These are phyloP conservation scores for Ditylenchus dipsaci DNA, from an alignment of 1,140 invertebrate species.

Conservation along the genomic window DNA sequence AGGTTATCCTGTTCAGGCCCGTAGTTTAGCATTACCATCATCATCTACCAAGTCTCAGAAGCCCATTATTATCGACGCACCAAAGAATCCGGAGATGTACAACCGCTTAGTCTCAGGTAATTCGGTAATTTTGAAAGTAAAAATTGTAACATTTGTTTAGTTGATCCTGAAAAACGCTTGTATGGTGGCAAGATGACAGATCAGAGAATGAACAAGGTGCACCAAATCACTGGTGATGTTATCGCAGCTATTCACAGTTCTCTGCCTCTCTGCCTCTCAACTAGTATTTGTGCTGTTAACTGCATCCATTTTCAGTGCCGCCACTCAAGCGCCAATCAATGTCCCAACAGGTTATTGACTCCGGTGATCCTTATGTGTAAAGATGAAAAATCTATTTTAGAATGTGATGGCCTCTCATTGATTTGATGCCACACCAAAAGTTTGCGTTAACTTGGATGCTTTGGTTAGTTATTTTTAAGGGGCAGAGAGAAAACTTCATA, in stretches of 20 bases:
- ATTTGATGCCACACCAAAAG: slow-evolving; percentile 78
- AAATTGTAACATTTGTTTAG: not conserved
- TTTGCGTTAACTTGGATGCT: slow-evolving; percentile 79
- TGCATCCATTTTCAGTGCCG: slow-evolving; percentile 38
- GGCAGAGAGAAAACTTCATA: too few species aligned
- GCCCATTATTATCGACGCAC: not conserved
- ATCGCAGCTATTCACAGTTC: slow-evolving; percentile 37
- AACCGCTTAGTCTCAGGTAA: slow-evolving; percentile 1
- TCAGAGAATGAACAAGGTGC: slow-evolving; percentile 23
- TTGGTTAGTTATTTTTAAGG: slow-evolving; percentile 63
- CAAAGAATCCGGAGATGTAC: not conserved
- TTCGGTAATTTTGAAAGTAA: not conserved
- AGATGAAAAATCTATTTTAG: not conserved
- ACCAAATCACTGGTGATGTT: slow-evolving; percentile 30
- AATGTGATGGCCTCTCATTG: slow-evolving; percentile 40
- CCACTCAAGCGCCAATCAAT: slow-evolving; percentile 29
- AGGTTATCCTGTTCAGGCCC: too few species aligned
- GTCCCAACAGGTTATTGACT: slow-evolving; percentile 7
- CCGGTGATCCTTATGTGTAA: not conserved
- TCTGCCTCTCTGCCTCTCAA: too few species aligned
- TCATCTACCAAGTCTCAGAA: too few species aligned
- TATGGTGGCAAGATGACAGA: slow-evolving; percentile 49
- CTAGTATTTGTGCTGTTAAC: slow-evolving; percentile 6
- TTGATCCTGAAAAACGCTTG: slow-evolving; percentile 19
- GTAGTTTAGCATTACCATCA: too few species aligned